phyloP scores from a whole-genome alignment of 2,888 invertebrate species.

The Polyommatus icarus region DNA sequence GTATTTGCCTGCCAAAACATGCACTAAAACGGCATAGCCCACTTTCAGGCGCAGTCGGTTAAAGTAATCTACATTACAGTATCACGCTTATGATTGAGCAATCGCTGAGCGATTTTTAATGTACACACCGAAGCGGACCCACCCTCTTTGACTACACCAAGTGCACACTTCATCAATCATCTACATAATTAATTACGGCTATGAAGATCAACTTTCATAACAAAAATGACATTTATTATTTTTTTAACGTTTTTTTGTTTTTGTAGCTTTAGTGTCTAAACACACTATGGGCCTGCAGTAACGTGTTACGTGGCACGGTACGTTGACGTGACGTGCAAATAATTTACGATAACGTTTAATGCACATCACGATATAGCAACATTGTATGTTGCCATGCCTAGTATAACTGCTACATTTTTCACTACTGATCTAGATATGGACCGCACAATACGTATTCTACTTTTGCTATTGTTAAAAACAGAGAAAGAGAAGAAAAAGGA shows the following conservation, averaged over 20 bases:
- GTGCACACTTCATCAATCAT: slow-evolving; percentile 23
- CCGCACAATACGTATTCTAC: too few relatives aligned
- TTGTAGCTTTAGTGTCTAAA: not conserved
- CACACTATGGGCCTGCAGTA: too few relatives aligned
- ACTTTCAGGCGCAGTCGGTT: not conserved
- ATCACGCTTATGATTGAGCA: not conserved
- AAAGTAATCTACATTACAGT: not conserved
- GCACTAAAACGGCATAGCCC: not conserved
- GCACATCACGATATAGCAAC: too few relatives aligned
- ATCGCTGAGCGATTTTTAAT: slow-evolving; percentile 28
- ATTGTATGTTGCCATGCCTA: too few relatives aligned
- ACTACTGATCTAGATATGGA: too few relatives aligned
- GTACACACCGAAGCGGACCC: not conserved
- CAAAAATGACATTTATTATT: not conserved
- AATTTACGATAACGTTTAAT: too few relatives aligned
- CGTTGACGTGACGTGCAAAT: too few relatives aligned
- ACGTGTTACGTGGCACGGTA: too few relatives aligned
- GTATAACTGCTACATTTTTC: too few relatives aligned
- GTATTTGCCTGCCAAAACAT: too few relatives aligned
- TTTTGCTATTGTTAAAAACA: too few relatives aligned
- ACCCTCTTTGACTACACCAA: not conserved
- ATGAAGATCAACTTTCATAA: not conserved
- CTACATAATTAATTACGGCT: not conserved
- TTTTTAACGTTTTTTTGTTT: not conserved
- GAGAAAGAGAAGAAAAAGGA: too few relatives aligned